Conservation (phyloP, 2,113 vertebrate genomes). For the Sisor rabdophorus region DNA sequence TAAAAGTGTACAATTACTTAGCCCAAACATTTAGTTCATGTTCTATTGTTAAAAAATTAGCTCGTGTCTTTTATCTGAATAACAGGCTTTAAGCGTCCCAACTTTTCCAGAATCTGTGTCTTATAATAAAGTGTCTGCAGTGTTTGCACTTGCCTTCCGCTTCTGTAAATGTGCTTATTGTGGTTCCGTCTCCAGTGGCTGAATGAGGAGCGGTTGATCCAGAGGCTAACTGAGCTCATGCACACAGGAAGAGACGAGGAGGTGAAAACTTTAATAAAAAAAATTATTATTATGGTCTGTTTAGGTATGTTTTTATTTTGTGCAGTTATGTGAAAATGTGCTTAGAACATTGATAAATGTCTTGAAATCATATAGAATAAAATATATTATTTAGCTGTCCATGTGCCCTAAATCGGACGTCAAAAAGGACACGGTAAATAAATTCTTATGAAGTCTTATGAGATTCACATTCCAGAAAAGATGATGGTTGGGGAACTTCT, state of each 20-base stretch:
- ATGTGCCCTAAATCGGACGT: neutral
- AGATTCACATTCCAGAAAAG: neutral
- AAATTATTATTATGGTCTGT: neutral
- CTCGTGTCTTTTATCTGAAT: no score
- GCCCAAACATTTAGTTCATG: no score
- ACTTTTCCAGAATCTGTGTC: no score
- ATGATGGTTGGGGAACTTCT: neutral
- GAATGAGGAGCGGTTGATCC: constrained; percentile 84
- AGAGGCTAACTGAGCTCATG: constrained; percentile 87
- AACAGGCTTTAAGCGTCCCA: no score
- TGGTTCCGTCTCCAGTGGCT: constrained; percentile 78
- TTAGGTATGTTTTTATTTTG: neutral
- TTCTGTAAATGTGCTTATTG: neutral
- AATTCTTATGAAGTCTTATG: neutral
- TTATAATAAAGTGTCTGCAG: neutral
- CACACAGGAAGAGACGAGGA: constrained; percentile 87
- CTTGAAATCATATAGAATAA: neutral
- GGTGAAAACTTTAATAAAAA: constrained; percentile 66
- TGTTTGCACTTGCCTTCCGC: neutral
- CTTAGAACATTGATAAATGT: no score
- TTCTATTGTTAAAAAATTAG: no score
- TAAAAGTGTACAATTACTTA: no score
- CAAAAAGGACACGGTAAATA: neutral
- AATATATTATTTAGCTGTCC: neutral
- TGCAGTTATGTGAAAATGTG: neutral